Conservation (phyloP, 2,113 vertebrate genomes). For the Phoenicopterus ruber region DNA sequence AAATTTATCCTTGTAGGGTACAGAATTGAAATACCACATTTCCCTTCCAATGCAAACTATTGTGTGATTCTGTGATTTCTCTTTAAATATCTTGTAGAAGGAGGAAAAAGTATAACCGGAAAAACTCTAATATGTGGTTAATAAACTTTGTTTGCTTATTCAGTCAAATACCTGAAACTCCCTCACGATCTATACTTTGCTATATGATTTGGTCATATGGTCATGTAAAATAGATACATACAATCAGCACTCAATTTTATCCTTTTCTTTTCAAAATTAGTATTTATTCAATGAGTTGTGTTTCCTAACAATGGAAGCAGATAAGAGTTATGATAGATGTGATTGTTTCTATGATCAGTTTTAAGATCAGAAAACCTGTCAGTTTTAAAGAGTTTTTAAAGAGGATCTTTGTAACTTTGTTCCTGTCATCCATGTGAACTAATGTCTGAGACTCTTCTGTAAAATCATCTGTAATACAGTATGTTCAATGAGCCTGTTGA, state of each 20-base stretch:
- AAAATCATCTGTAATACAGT: background rate
- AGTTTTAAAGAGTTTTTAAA: background rate
- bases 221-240: background rate
- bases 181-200: background rate
- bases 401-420: background rate
- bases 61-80: too few species aligned
- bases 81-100: background rate
- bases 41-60: too few species aligned
- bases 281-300: background rate
- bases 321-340: background rate
- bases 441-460: background rate
- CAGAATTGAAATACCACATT: background rate
- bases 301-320: background rate
- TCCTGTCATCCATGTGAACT: background rate
- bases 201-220: background rate
- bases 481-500: background rate
- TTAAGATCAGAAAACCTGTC: fast-evolving
- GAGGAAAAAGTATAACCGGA: background rate
- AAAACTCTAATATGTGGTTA: background rate
- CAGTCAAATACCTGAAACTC: background rate
- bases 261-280: background rate
- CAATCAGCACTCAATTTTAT: background rate
- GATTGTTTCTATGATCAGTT: background rate
- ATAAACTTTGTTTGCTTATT: background rate
- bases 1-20: background rate